These are phyloP conservation scores for Paguma larvata DNA, from an alignment of 2,797 vertebrate species.

Conservation along the genomic window DNA sequence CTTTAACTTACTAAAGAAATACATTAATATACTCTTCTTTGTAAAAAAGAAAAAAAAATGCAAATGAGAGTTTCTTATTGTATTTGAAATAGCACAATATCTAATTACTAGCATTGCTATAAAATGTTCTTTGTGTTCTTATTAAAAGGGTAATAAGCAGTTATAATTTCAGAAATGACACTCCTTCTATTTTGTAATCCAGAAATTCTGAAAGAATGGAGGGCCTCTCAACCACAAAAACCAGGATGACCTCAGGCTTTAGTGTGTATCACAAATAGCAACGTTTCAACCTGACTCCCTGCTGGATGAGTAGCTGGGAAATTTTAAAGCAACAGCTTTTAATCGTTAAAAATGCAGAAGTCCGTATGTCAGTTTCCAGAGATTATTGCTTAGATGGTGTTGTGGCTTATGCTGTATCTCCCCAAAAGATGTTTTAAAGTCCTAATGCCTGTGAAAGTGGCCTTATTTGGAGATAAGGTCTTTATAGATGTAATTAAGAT, in stretches of 20 bases:
- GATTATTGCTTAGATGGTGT: background rate
- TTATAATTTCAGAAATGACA: conserved; percentile 49
- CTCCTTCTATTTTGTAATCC: background rate
- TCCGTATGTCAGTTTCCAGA: background rate
- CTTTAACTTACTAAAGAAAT: conserved; percentile 27
- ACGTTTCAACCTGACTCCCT: background rate
- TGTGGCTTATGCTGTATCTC: background rate
- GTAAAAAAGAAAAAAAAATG: background rate
- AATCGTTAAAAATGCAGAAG: background rate
- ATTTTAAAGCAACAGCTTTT: background rate
- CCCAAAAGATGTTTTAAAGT: background rate
- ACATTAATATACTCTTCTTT: background rate
- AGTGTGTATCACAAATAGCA: background rate
- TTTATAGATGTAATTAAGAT: background rate
- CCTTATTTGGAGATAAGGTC: background rate
- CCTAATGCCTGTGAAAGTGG: background rate
- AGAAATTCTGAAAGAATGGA: conserved; percentile 5
- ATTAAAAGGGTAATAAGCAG: conserved; percentile 17
- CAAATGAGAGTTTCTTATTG: conserved; percentile 25
- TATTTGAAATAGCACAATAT: conserved; percentile 40
- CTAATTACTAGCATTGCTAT: conserved; percentile 18
- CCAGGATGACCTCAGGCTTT: background rate
- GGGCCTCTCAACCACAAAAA: background rate
- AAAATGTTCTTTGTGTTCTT: conserved; percentile 49
- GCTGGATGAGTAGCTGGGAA: background rate